Percentiles rank a stretch among this genome's conserved stretches.
Conservation (phyloP, 2,113 vertebrate genomes). For the Lanius collurio region DNA sequence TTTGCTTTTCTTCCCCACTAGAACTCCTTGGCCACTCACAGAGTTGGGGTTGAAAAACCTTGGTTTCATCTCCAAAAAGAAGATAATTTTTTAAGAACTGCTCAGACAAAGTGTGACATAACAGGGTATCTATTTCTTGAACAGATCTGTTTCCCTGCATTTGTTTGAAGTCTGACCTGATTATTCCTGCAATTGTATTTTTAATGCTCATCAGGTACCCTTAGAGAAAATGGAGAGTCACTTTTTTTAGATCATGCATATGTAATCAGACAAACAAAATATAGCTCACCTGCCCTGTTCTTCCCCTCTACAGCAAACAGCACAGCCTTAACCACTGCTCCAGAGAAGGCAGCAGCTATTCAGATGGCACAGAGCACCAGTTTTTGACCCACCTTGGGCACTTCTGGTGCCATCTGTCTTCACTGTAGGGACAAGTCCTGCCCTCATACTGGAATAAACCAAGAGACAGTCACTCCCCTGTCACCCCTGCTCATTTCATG, state of each 20-base stretch:
- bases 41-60: neutral
- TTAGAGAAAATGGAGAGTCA: slow-evolving; percentile 36
- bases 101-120: slow-evolving; percentile 9
- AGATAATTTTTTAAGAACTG: neutral
- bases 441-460: neutral
- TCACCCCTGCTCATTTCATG: rapidly evolving
- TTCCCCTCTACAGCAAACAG: neutral
- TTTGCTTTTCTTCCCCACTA: neutral
- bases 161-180: slow-evolving; percentile 62
- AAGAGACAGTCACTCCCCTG: neutral
- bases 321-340: neutral
- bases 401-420: neutral
- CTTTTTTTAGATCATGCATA: slow-evolving; percentile 52
- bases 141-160: slow-evolving; percentile 24
- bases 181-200: slow-evolving; percentile 60
- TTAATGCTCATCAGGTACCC: slow-evolving; percentile 57
- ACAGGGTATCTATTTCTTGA: slow-evolving; percentile 30
- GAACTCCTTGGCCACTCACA: neutral
- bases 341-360: neutral
- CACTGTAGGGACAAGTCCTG: neutral
- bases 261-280: slow-evolving; percentile 46
- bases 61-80: neutral
- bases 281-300: slow-evolving; percentile 36
- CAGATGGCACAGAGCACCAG: neutral
- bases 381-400: neutral